A percentile compares a stretch with the other conserved stretches of the same genome.
phyloP scores from a whole-genome alignment of 1,140 invertebrate genomes.

The Archivesica marissinica region DNA sequence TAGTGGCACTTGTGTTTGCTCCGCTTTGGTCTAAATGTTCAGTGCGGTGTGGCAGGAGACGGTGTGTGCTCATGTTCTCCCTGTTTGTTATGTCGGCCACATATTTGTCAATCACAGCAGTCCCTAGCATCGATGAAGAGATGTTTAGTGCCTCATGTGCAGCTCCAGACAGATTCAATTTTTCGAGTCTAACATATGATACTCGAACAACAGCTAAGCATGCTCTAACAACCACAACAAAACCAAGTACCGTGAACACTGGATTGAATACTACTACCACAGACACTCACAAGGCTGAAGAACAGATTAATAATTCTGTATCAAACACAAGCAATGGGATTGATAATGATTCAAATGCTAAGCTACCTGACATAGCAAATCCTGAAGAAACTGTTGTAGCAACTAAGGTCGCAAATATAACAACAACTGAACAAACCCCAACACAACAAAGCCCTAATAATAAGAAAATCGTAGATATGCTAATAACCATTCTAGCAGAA shows the following conservation, averaged over 20 bases:
- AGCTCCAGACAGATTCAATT: neutral
- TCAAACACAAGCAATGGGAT: neutral
- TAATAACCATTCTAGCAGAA: constrained; percentile 22
- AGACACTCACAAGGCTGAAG: neutral
- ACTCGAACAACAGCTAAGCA: neutral
- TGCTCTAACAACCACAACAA: neutral
- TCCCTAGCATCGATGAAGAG: constrained; percentile 63
- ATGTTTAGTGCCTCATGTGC: constrained; percentile 49
- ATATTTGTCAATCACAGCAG: constrained; percentile 73
- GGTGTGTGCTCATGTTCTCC: constrained; percentile 76
- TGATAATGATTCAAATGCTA: neutral
- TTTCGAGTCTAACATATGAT: neutral
- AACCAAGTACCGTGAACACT: neutral
- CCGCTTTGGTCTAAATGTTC: constrained; percentile 80
- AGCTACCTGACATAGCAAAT: neutral
- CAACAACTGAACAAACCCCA: neutral
- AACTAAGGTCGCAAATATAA: constrained; percentile 2
- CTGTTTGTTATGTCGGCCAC: constrained; percentile 77
- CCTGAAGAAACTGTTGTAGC: neutral
- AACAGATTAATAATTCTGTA: neutral
- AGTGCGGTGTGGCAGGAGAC: constrained; percentile 72
- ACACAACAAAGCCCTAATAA: neutral
- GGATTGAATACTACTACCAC: neutral
- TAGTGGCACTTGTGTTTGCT: constrained; percentile 78
- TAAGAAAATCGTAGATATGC: constrained; percentile 8